Percentiles rank a stretch among this genome's conserved stretches.
These are phyloP conservation scores for Semnornis frantzii DNA, from an alignment of 2,113 vertebrate species.

Conservation along the genomic window DNA sequence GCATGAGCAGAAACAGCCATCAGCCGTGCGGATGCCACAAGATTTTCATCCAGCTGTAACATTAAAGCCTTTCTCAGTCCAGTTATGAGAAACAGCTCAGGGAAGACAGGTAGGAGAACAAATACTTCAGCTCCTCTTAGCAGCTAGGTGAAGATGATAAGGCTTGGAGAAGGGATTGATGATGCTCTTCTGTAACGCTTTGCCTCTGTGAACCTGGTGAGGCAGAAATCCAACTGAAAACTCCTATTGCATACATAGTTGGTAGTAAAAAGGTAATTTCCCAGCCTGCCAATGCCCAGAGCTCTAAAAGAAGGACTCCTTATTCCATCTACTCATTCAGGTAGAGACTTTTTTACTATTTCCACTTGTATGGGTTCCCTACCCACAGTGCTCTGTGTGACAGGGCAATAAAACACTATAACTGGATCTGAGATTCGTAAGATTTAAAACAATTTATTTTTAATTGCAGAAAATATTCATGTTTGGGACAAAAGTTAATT, in stretches of 20 bases:
- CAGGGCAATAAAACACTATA: neutral
- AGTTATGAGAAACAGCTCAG: neutral
- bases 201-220: neutral
- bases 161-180: neutral
- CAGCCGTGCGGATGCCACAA: neutral
- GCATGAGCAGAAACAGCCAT: neutral
- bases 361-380: neutral
- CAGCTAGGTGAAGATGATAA: neutral
- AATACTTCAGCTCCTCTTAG: neutral
- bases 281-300: neutral
- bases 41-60: conserved; percentile 32
- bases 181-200: neutral
- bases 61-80: neutral
- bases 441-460: neutral
- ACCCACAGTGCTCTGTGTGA: neutral
- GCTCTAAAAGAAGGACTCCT: neutral
- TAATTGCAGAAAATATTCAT: neutral
- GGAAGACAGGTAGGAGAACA: neutral
- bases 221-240: neutral
- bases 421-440: neutral
- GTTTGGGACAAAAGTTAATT: neutral
- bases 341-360: neutral
- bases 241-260: neutral
- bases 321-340: neutral
- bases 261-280: neutral